Base-by-base conservation (phyloP, 2,888 invertebrate species). In the Nysson spinosus region DNA sequence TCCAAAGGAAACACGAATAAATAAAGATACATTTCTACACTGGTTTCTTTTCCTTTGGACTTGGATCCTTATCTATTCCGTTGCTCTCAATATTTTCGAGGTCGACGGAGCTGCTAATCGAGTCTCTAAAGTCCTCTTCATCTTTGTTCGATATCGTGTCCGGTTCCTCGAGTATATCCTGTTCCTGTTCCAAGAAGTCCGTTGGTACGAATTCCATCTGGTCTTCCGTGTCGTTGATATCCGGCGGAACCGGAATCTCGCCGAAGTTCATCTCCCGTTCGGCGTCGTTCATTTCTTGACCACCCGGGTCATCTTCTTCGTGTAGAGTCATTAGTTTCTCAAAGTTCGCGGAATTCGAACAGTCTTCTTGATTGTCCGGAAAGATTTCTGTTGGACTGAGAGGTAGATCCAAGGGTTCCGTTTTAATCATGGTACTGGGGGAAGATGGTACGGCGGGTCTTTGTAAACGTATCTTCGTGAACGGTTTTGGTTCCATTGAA, bases 191-290 rank as follows among this genome's bases (percentile, higher is more conserved):
- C 34, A 87, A 75, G 73, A 87, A 87, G 55, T 87, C 87, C n/a
- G 87, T 85, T 4, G 87, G 87, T 42, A 87, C 86, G 46, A 87
- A 87, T 78, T 87, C 87, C 85, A 85, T 84, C 19, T 83, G 85
- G 40, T 86, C 86, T 37, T 86, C 86, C 24, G 63, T 75, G 46
- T 84, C 84, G 44, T 83, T 82, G 11, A 78, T 73, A 51, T 84
- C 84, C 0, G 79, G 76, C 2, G 80, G 78, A 3, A 69, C 80
- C 12, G 82, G 66, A 34, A 83, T 55, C 17, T 79, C 81, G 42
- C 78, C 76, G 37, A 81, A 85, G 57, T 79, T 77, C 11, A 84
- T 72, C 17, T 83, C 82, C 14, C 75, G 70, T 37, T 81, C 81
- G n/a, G 55, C 65, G 19, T 77, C 77, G 12, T 68, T 66, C 4